phyloP scores from a whole-genome alignment of 2,888 invertebrate species.

The Plemyria rubiginata region DNA sequence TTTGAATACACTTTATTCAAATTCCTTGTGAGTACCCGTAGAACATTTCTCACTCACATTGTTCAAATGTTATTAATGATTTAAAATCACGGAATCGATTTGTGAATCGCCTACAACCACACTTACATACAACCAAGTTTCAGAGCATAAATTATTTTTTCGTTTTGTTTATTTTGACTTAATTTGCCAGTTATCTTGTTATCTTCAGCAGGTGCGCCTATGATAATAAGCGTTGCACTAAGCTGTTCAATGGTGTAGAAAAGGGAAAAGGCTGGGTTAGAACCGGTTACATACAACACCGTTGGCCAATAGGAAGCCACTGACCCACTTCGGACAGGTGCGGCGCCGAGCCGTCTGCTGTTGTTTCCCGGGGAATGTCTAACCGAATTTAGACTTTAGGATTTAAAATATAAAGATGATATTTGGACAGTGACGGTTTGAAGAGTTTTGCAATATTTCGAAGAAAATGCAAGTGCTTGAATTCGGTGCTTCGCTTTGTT shows the following conservation, averaged over 20 bases:
- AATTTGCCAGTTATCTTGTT: slow-evolving; percentile 1
- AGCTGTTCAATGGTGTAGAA: slow-evolving; percentile 18
- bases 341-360: slow-evolving; percentile 68
- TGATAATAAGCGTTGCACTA: slow-evolving; percentile 18
- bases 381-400: slow-evolving; percentile 20
- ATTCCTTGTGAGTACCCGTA: too few relatives aligned
- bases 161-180: background rate
- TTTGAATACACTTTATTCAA: too few relatives aligned
- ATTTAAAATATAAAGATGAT: background rate
- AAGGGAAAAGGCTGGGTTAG: slow-evolving; percentile 39
- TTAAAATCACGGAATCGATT: too few relatives aligned
- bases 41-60: too few relatives aligned
- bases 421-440: background rate
- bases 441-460: slow-evolving; percentile 8
- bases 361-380: background rate
- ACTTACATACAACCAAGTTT: too few relatives aligned
- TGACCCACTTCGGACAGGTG: slow-evolving; percentile 53
- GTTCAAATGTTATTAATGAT: too few relatives aligned
- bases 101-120: too few relatives aligned
- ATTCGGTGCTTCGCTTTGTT: slow-evolving; percentile 1
- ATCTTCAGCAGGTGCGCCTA: slow-evolving; percentile 2
- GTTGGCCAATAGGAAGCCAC: slow-evolving; percentile 45
- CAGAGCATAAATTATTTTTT: too few relatives aligned
- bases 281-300: slow-evolving; percentile 40
- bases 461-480: slow-evolving; percentile 8